A percentile compares a stretch with the other conserved stretches of the same genome.
These are phyloP conservation scores for Bombus vancouverensis DNA, from an alignment of 1,140 invertebrate genomes.

Conservation along the genomic window DNA sequence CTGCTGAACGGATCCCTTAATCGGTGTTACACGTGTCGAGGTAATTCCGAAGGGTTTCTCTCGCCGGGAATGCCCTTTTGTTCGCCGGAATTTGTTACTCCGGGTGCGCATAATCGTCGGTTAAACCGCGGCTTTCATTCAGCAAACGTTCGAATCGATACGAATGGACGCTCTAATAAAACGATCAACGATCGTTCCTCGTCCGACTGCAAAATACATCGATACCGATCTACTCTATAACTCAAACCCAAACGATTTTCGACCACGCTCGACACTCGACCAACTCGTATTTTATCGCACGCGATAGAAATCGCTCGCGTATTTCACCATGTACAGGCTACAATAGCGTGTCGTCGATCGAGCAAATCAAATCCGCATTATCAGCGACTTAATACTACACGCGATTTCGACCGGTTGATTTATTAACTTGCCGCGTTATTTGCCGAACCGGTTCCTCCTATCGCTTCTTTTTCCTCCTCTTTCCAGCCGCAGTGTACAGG, in stretches of 20 bases:
- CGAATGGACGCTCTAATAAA: not conserved
- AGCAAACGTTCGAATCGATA: not conserved
- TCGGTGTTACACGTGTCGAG: conserved; percentile 7
- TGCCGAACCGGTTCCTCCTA: not conserved
- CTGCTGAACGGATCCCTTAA: not conserved
- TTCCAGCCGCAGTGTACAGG: not conserved
- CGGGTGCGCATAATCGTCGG: not conserved
- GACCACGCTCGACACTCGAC: not conserved
- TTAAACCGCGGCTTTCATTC: not conserved
- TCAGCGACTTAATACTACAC: conserved; percentile 41
- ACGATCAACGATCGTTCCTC: not conserved
- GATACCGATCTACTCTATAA: conserved; percentile 16
- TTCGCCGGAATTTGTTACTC: conserved; percentile 1
- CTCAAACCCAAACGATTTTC: conserved; percentile 27
- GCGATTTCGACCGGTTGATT: conserved; percentile 23
- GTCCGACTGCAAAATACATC: not conserved
- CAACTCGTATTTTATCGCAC: conserved; percentile 17
- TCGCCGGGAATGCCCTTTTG: too few species aligned
- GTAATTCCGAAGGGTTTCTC: not conserved
- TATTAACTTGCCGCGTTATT: conserved; percentile 4
- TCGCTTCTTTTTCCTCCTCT: not conserved
- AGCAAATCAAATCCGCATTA: conserved; percentile 50
- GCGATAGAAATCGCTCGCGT: conserved; percentile 11
- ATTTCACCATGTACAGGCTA: conserved; percentile 13
- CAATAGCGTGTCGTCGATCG: conserved; percentile 41